Conservation (phyloP, 1,140 invertebrate species). For the Physella acuta region DNA sequence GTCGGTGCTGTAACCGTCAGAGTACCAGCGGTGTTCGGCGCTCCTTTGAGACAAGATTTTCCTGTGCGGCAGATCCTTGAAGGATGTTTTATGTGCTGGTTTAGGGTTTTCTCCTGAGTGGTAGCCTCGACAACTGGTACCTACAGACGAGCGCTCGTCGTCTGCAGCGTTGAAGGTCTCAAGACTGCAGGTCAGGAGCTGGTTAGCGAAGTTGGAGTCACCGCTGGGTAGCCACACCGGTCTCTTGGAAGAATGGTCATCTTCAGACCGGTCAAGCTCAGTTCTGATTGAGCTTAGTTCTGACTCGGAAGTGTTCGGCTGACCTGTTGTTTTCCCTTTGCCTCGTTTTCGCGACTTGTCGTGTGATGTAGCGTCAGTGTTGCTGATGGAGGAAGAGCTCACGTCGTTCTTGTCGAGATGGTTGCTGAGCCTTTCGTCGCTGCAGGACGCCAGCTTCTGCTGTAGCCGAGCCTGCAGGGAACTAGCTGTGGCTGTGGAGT, state of each 20-base stretch:
- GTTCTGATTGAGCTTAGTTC: background rate
- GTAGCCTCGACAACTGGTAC: background rate
- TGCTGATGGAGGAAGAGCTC: background rate
- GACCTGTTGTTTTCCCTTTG: background rate
- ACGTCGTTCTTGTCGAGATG: background rate
- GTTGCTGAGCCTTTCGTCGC: background rate
- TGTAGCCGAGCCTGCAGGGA: background rate
- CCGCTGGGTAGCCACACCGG: constrained; percentile 28
- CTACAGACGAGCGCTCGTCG: constrained; percentile 12
- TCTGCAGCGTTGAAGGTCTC: constrained; percentile 2
- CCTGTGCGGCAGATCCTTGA: too few relatives aligned
- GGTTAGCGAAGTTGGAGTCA: constrained; percentile 27
- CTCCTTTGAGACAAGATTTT: background rate
- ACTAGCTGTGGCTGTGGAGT: constrained; percentile 27
- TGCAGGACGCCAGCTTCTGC: background rate
- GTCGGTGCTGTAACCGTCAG: constrained; percentile 40
- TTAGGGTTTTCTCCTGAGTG: too few relatives aligned
- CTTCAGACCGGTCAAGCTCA: constrained; percentile 10
- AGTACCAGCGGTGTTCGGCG: constrained; percentile 40
- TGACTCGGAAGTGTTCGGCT: background rate
- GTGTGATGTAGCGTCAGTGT: background rate
- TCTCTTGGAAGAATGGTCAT: background rate
- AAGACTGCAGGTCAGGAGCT: constrained; percentile 19
- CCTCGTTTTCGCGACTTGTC: background rate
- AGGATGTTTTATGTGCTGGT: too few relatives aligned